A percentile compares a stretch with the other conserved stretches of the same genome.
Evolutionary conservation across 2,888 invertebrate genomes (phyloP).

Genomic region (Pandemis heparana): DNA sequence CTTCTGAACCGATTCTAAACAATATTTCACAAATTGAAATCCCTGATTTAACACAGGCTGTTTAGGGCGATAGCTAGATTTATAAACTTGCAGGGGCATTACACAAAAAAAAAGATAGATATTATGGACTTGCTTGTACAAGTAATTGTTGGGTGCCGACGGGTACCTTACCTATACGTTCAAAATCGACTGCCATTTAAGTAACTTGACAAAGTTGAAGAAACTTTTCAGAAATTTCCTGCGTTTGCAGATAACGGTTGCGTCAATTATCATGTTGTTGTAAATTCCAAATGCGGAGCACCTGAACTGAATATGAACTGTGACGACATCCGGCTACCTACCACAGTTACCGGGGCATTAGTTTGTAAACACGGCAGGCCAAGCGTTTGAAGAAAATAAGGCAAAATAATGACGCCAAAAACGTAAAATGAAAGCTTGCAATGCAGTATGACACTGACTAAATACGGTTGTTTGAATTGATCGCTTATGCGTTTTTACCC

Average conservation of each 20-base stretch:
- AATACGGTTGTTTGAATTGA: neutral
- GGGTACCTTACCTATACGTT: too few species aligned
- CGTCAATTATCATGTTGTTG: slow-evolving; percentile 29
- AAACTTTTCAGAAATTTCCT: slow-evolving; percentile 32
- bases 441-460: neutral
- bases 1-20: too few species aligned
- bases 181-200: neutral
- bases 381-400: neutral
- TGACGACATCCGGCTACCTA: neutral
- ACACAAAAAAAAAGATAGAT: neutral
- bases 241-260: slow-evolving; percentile 36
- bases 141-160: neutral
- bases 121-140: neutral
- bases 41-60: too few species aligned
- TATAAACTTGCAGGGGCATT: neutral
- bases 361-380: slow-evolving; percentile 10
- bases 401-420: neutral
- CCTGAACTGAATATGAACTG: slow-evolving; percentile 16
- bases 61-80: too few species aligned
- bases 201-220: slow-evolving; percentile 23
- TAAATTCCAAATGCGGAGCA: slow-evolving; percentile 22
- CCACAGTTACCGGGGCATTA: slow-evolving; percentile 25
- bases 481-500: neutral
- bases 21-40: too few species aligned
- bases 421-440: slow-evolving; percentile 1